Evolutionary conservation across 2,888 invertebrate genomes (phyloP), one percentile per base, ranked within the genome.

Genomic region (Synanthedon andrenaeformis): DNA sequence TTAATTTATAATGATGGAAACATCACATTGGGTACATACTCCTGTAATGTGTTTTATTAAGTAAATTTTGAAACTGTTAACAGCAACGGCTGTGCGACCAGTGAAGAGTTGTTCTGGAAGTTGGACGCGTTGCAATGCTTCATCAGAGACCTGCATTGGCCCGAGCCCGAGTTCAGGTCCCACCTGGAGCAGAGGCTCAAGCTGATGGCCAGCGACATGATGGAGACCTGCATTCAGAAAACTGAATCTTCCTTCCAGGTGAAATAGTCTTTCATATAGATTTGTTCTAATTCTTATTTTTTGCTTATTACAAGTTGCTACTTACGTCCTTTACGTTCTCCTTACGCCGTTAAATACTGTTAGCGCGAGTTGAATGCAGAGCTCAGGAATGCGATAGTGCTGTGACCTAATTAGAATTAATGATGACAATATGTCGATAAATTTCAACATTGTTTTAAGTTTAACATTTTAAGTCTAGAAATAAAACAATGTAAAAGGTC

Each of bases 91-190:
- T 99, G 99, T 85, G 95, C 97, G 5, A 99, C 99, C 19, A 99
- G 99, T 8, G 99, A 99, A 75, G 99, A 99, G 82, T 89, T 99
- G 62, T 96, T 99, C 82, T 99, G 99, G 99, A 99, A 99, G 84
- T 84, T 99, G 72, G 99, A 99, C 76, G 99, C 99, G 1, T 89
- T 99, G 59, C 99, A 99, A 80, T 96, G 97, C 53, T 99, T 99
- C 82, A 99, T 99, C 70, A 91, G 96, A 54, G 99, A 99, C 72
- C 90, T 99, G 50, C 98, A 99, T 79, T 99, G 99, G 99, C 99
- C 99, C 0, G 99, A 99, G 77, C 95, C 95, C 10, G 98, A 99
- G 74, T 99, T 99, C 84, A 92, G 97, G 1, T 94, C 95, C 62
- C 99, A 99, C 77, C 88, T 99, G 62, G 98, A 99, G 72, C 97